A percentile compares a stretch with the other conserved stretches of the same genome.
Evolutionary conservation across 2,797 vertebrate genomes (phyloP).

Genomic region (Platalea minor): DNA sequence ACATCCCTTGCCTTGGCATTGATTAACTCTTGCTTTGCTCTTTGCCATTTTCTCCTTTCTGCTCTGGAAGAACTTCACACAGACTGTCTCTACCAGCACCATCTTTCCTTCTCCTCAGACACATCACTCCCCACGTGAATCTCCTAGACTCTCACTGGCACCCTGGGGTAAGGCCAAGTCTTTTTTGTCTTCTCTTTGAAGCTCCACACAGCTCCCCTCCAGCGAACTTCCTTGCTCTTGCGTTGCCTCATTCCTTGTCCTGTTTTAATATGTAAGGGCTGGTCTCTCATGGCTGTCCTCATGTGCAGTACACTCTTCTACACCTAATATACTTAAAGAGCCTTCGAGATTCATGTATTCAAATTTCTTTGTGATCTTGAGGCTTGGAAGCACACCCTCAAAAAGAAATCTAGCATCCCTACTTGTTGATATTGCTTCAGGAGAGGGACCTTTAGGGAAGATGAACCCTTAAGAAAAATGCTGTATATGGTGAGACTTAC

Average conservation of each 20-base stretch:
- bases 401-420: not conserved
- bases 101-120: not conserved
- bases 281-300: not conserved
- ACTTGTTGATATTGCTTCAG: not conserved
- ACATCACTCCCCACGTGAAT: not conserved
- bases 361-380: not conserved
- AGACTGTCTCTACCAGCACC: not conserved
- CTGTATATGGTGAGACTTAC: not conserved
- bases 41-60: not conserved
- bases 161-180: not conserved
- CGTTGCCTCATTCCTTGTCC: not conserved
- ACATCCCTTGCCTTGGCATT: not conserved
- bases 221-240: not conserved
- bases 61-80: not conserved
- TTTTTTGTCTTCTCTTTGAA: not conserved
- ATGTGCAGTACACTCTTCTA: not conserved
- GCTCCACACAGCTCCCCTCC: not conserved
- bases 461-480: not conserved
- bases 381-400: not conserved
- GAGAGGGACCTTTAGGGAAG: not conserved
- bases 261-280: not conserved
- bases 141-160: not conserved
- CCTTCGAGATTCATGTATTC: not conserved
- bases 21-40: not conserved
- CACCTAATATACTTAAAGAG: not conserved